phyloP scores from a whole-genome alignment of 2,797 vertebrate species.

The Argyrosomus regius region DNA sequence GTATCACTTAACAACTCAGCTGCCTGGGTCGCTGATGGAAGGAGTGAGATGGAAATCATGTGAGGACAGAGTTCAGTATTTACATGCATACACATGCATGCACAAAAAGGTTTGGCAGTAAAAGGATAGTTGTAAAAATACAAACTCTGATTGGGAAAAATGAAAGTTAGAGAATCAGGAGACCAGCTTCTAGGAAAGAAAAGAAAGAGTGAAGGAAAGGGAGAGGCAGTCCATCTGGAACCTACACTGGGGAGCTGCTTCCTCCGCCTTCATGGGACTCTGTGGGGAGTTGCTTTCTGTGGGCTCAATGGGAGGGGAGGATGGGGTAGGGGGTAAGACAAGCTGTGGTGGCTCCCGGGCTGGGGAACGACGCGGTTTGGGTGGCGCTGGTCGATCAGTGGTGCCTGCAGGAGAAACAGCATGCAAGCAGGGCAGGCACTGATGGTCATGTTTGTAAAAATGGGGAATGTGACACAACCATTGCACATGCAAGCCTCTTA shows the following conservation, averaged over 20 bases:
- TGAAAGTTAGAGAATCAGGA: constrained; percentile 56
- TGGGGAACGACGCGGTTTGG: constrained; percentile 88
- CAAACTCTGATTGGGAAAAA: constrained; percentile 49
- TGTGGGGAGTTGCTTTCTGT: constrained; percentile 62
- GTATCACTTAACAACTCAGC: constrained; percentile 58
- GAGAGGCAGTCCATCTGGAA: constrained; percentile 71
- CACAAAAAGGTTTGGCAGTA: constrained; percentile 13
- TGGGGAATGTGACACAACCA: constrained; percentile 14
- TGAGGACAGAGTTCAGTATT: constrained; percentile 21
- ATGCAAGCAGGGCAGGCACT: constrained; percentile 74
- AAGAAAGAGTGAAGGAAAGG: constrained; percentile 32
- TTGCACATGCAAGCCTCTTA: constrained; percentile 4
- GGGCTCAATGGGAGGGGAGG: constrained; percentile 79
- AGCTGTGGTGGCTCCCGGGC: constrained; percentile 81
- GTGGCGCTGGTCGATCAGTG: constrained; percentile 85
- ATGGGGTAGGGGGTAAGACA: constrained; percentile 79
- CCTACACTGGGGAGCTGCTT: constrained; percentile 87
- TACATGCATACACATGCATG: constrained; percentile 13
- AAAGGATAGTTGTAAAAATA: constrained; percentile 22
- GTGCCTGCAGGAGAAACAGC: constrained; percentile 75
- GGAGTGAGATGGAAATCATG: constrained; percentile 33
- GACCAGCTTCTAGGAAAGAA: constrained; percentile 49
- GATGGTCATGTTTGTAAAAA: constrained; percentile 37
- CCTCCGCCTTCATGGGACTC: constrained; percentile 77
- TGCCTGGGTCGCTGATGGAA: constrained; percentile 31